Base-by-base conservation (phyloP, 2,888 invertebrate genomes). In the Melieria crassipennis region DNA sequence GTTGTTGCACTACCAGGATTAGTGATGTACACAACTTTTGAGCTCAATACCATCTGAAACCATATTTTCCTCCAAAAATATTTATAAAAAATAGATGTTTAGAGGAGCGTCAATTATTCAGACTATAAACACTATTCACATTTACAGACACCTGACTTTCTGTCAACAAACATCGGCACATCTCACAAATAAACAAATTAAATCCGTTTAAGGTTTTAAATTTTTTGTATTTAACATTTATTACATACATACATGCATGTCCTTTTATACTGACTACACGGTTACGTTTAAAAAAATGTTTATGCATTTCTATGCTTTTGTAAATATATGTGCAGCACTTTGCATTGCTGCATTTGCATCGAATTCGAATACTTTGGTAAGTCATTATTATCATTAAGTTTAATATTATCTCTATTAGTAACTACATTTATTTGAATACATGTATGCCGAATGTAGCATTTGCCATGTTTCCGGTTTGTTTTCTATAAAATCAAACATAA, bases 351-450 rank as follows among this genome's bases (percentile, higher is more conserved):
- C 11, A 2, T 50, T 10, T 50, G 50, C 11, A 52, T 52, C 11
- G 11, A 52, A 61, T 11, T 61, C 9, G 42, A 63, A 63, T 63
- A 63, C 62, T 63, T 63, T 63, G 62, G 62, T 63, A 63, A 63
- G 47, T 61, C 45, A n/a, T 45, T 61, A n/a, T n/a, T 61, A 61
- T 61, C 13, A 61, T 43, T 45, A 61, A 61, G 45, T 61, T 30
- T 30, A 30, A 30, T 30, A 30, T 30, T 30, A 30, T 30, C 30
- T 30, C 30, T 30, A n/a, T 45, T 42, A 5, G 43, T 61, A 61
- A 42, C 10, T 58, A 16, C 42, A 42, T 30, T 58, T 58, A 30
- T 30, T 30, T 30, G 30, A 30, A 30, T 30, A 30, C 30, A 30
- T 30, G 30, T 30, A 30, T 30, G 30, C 30, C 30, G 30, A 30